phyloP scores from a whole-genome alignment of 2,888 invertebrate species.

The Podotricha telesiphe region DNA sequence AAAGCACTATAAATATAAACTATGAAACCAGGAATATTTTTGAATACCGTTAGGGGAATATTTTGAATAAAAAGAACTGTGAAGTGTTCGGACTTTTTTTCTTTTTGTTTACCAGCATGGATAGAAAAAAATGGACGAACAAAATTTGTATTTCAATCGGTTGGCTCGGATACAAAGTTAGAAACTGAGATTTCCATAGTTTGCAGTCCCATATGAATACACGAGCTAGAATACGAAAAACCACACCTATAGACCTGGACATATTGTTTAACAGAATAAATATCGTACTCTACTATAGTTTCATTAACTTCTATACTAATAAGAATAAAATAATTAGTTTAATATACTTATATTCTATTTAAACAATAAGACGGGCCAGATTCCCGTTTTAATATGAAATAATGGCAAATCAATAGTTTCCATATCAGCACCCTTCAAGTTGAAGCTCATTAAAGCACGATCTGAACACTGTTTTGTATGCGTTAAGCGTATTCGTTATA shows the following conservation, averaged over 20 bases:
- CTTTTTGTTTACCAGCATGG: constrained; percentile 2
- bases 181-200: constrained; percentile 16
- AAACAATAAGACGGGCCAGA: not conserved
- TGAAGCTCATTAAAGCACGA: constrained; percentile 61
- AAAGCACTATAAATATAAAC: constrained; percentile 2
- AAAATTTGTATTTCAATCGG: constrained; percentile 17
- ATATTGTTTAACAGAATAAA: too few relatives aligned
- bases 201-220: not conserved
- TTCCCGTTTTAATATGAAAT: constrained; percentile 30
- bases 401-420: constrained; percentile 63
- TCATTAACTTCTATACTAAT: too few relatives aligned
- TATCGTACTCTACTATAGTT: too few relatives aligned
- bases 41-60: not conserved
- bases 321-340: too few relatives aligned
- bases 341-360: too few relatives aligned
- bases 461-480: constrained; percentile 65
- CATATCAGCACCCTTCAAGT: constrained; percentile 47
- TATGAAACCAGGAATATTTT: not conserved
- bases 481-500: constrained; percentile 55
- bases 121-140: constrained; percentile 7
- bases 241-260: not conserved
- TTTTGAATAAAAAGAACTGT: constrained; percentile 9
- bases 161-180: constrained; percentile 10
- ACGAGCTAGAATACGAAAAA: not conserved
- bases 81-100: not conserved